These are phyloP conservation scores for Mesembrinibis cayennensis DNA, from an alignment of 2,113 vertebrate species.

Conservation along the genomic window DNA sequence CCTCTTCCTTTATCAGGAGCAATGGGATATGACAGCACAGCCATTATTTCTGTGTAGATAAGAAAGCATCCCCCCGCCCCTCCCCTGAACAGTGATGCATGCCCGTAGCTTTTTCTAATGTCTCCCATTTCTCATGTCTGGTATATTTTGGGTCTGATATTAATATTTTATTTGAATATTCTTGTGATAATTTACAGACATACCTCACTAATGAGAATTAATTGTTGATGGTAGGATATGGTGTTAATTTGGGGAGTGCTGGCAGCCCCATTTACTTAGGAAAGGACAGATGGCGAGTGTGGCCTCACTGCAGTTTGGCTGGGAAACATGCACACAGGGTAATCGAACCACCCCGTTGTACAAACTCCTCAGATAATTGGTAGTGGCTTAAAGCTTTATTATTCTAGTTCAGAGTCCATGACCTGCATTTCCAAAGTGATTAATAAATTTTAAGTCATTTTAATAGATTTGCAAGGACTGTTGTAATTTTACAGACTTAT, in stretches of 20 bases:
- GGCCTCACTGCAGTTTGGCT: neutral
- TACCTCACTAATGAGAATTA: neutral
- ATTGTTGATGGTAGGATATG: neutral
- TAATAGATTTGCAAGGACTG: neutral
- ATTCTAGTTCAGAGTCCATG: conserved; percentile 21
- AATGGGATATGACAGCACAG: neutral
- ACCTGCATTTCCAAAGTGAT: conserved; percentile 21
- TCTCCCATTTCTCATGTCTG: conserved; percentile 1
- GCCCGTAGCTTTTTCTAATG: neutral
- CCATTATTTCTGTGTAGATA: conserved; percentile 37
- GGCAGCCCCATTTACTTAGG: neutral
- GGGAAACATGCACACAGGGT: neutral
- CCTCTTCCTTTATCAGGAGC: conserved; percentile 53
- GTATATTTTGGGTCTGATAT: neutral
- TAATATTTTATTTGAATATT: neutral
- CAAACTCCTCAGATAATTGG: conserved; percentile 10
- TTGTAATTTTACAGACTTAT: neutral
- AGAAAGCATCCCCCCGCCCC: neutral
- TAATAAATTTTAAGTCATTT: conserved; percentile 21
- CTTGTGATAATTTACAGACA: neutral
- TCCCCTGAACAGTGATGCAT: neutral
- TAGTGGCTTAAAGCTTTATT: conserved; percentile 29
- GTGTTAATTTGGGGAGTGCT: neutral
- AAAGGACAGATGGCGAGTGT: neutral
- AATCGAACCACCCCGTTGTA: neutral